Evolutionary conservation across 2,888 invertebrate genomes (phyloP), one percentile per base, ranked within the genome.

Genomic region (Lasioglossum vierecki): DNA sequence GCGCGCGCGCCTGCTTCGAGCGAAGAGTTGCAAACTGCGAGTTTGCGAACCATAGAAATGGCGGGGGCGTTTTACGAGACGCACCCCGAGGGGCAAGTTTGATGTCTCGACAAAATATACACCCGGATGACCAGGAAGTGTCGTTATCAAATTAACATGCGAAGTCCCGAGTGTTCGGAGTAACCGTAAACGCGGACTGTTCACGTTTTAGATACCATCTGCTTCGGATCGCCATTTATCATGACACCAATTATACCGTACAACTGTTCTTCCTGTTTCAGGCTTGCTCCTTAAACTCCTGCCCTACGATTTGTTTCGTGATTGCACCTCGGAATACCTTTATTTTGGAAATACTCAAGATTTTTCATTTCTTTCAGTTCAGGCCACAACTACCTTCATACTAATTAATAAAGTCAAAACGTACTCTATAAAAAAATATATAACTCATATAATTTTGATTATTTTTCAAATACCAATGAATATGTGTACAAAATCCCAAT

Each of bases 51-150:
- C 66, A 13, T 68, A 75, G 76, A 81, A 82, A 83, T 57, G 75
- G 78, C 80, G 85, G 77, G 76, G 85, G 89, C 85, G 85, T 87
- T 87, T 87, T 85, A 87, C 81, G 85, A 87, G 77, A 74, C 74
- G 80, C 82, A 68, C 63, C 76, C 79, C 63, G 13, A 74, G 78
- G 82, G 80, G 35, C 76, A 46, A 6, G 66, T 80, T 85, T 80
- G 82, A 83, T 79, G 76, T 73, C 63, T 22, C 53, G 11, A 49
- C 77, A 72, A 80, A 80, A 83, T 81, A 83, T 86, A 74, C 75
- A 60, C 44, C 26, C 72, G 63, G 46, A 77, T 72, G 66, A 41
- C 35, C 26, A 74, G 83, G 41, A 74, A 79, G 77, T 87, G 80
- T 68, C 73, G 73, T 79, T 81, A 76, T 83, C 82, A 73, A 87